A percentile compares a stretch with the other conserved stretches of the same genome.
Evolutionary conservation across 2,888 invertebrate genomes (phyloP).

Genomic region (Panzeria rudis): DNA sequence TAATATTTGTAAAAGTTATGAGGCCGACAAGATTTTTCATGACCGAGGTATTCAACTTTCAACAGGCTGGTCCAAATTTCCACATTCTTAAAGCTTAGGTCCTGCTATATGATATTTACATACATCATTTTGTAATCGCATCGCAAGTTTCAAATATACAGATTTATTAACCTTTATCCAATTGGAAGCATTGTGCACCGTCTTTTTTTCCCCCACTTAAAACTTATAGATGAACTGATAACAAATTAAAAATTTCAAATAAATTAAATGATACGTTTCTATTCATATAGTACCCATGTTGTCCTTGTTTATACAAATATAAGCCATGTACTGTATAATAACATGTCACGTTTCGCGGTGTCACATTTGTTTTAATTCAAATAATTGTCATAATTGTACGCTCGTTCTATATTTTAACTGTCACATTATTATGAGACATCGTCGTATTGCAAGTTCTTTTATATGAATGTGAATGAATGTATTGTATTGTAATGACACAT

Average conservation of each 20-base stretch:
- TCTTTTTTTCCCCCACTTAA: no score
- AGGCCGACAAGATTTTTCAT: no score
- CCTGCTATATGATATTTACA: no score
- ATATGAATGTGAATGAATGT: slow-evolving; percentile 25
- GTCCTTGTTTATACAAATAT: slow-evolving; percentile 21
- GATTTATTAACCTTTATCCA: no score
- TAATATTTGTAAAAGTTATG: no score
- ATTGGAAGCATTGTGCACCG: no score
- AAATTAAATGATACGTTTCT: neutral
- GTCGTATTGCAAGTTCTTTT: neutral
- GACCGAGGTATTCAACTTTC: no score
- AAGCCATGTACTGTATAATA: slow-evolving; percentile 16
- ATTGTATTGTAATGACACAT: slow-evolving; percentile 48
- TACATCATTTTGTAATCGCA: no score
- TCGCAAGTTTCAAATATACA: no score
- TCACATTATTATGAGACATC: slow-evolving; percentile 39
- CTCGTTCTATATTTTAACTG: slow-evolving; percentile 52
- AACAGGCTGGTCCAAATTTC: no score
- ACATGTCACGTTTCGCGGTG: slow-evolving; percentile 31
- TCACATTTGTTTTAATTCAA: slow-evolving; percentile 37
- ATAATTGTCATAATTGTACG: slow-evolving; percentile 56
- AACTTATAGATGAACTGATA: no score
- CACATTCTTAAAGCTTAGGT: no score
- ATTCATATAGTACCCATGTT: neutral
- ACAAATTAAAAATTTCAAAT: neutral